A percentile compares a stretch with the other conserved stretches of the same genome.
Conservation (phyloP, 2,888 invertebrate species). For the Aleiodes testaceus region DNA sequence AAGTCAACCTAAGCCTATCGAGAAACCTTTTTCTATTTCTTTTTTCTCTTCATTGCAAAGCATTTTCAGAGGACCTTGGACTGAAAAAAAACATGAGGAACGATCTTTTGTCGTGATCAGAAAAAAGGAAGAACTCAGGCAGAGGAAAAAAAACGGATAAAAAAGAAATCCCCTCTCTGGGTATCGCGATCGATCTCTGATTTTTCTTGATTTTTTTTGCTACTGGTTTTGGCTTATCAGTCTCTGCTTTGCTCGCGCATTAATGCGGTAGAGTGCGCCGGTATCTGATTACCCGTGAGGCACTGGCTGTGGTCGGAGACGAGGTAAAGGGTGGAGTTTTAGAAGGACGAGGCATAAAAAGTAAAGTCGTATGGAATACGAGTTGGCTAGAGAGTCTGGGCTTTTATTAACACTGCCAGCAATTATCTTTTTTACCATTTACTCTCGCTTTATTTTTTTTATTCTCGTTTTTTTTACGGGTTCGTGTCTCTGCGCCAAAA, state of each 20-base stretch:
- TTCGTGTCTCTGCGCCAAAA: background rate
- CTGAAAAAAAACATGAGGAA: constrained; percentile 27
- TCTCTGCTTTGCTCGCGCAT: constrained; percentile 46
- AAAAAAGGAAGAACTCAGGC: constrained; percentile 4
- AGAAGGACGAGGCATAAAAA: constrained; percentile 18
- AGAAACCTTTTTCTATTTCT: background rate
- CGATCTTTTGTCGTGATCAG: constrained; percentile 11
- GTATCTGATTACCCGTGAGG: constrained; percentile 54
- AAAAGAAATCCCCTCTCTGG: background rate
- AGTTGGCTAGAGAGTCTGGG: constrained; percentile 28
- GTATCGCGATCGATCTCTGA: constrained; percentile 41
- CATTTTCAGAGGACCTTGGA: constrained; percentile 14
- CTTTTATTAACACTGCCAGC: constrained; percentile 33
- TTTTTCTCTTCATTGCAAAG: background rate
- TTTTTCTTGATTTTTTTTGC: constrained; percentile 28
- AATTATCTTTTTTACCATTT: constrained; percentile 26
- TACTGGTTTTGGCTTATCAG: constrained; percentile 39
- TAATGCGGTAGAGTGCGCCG: constrained; percentile 48
- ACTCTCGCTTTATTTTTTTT: background rate
- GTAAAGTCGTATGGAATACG: constrained; percentile 14
- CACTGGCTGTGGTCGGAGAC: constrained; percentile 22
- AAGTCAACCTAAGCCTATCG: constrained; percentile 22
- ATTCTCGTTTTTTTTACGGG: background rate
- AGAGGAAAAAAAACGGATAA: constrained; percentile 14
- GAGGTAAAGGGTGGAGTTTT: constrained; percentile 37